A percentile compares a stretch with the other conserved stretches of the same genome.
Conservation (phyloP, 1,140 invertebrate genomes). For the Varroa destructor region DNA sequence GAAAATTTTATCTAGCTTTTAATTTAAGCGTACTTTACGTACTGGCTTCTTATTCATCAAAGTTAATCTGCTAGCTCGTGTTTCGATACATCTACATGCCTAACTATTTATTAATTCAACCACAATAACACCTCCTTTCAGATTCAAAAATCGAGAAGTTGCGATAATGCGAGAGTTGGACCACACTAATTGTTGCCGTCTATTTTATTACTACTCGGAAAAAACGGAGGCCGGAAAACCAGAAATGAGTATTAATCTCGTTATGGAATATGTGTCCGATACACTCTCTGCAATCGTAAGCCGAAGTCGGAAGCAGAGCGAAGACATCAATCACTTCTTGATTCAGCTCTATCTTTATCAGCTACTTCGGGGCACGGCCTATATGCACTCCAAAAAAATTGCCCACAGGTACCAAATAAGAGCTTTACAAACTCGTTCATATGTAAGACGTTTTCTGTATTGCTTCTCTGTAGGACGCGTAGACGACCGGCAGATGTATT, state of each 20-base stretch:
- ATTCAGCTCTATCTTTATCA: slow-evolving; percentile 59
- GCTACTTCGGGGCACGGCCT: slow-evolving; percentile 92
- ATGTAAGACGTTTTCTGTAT: too few species aligned
- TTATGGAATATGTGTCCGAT: background rate
- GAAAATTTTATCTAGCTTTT: too few species aligned
- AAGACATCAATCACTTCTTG: background rate
- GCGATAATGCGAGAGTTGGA: slow-evolving; percentile 11
- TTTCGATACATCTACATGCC: too few species aligned
- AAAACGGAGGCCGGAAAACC: background rate
- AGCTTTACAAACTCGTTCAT: background rate
- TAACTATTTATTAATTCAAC: too few species aligned
- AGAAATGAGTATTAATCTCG: background rate
- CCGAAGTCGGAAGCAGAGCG: background rate
- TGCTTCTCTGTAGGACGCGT: too few species aligned
- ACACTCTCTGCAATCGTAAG: background rate
- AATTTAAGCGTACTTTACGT: too few species aligned
- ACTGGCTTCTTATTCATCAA: too few species aligned
- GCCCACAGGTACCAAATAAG: slow-evolving; percentile 58
- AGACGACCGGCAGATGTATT: too few species aligned
- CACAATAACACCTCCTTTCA: too few species aligned
- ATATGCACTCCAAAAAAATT: slow-evolving; percentile 94
- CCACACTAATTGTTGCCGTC: slow-evolving; percentile 15
- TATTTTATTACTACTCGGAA: slow-evolving; percentile 2
- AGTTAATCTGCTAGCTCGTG: too few species aligned
- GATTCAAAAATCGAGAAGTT: slow-evolving; percentile 24